phyloP scores from a whole-genome alignment of 23 tunicate species.

The Clavelina lepadiformis region DNA sequence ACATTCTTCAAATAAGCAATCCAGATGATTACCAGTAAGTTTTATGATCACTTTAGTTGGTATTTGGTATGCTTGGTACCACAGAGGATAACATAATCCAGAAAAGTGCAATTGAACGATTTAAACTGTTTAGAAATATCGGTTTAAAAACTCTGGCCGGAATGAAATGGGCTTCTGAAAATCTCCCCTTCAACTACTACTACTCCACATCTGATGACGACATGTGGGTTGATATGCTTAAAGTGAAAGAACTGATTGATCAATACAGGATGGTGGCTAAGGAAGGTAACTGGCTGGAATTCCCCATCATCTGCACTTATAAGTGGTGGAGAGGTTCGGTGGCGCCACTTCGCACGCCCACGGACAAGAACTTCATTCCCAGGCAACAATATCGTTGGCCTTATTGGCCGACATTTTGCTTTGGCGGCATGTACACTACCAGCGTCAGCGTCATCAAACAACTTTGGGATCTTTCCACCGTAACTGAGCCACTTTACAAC shows the following conservation, averaged over 20 bases:
- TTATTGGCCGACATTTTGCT: conserved; percentile 10
- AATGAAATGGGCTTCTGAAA: conserved; percentile 22
- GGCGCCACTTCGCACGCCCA: neutral
- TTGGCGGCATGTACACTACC: conserved; percentile 18
- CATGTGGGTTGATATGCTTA: conserved; percentile 5
- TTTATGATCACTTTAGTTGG: too few species aligned
- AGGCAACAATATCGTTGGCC: conserved; percentile 2
- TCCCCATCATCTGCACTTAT: conserved; percentile 14
- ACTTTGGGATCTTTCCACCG: conserved; percentile 10
- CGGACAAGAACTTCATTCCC: conserved; percentile 6
- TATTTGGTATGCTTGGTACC: too few species aligned
- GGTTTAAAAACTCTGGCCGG: conserved; percentile 12
- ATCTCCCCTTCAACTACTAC: neutral
- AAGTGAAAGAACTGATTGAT: conserved; percentile 4
- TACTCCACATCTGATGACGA: conserved; percentile 23
- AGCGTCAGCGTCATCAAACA: conserved; percentile 5
- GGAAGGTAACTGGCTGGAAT: conserved; percentile 14
- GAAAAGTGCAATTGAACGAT: too few species aligned
- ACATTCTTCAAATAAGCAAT: too few species aligned
- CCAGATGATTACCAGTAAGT: too few species aligned
- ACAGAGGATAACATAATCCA: too few species aligned
- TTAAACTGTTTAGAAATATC: conserved; percentile 7
- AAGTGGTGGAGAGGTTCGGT: neutral
- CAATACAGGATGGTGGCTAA: neutral
- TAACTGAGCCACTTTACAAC: neutral